A percentile compares a stretch with the other conserved stretches of the same genome.
Conservation (phyloP, 37 sponge, comb jelly and placozoan species). For the Dysidea cf. avara region DNA sequence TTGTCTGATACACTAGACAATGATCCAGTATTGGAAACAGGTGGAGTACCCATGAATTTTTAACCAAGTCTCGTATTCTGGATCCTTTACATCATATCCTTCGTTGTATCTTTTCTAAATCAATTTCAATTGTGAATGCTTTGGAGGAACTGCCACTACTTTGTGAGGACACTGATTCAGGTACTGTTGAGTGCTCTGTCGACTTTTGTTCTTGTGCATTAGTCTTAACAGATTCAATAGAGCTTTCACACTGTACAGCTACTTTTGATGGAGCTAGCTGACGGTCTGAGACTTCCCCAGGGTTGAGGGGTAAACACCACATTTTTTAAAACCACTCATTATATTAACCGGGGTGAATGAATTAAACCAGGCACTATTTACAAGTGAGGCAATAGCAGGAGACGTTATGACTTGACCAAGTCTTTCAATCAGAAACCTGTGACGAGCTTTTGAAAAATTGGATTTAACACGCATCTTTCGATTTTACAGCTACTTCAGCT, state of each 20-base stretch:
- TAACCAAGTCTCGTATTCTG: slow-evolving; percentile 41
- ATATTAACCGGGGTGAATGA: slow-evolving; percentile 53
- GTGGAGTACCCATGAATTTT: neutral
- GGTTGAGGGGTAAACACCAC: slow-evolving; percentile 23
- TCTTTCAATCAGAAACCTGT: slow-evolving; percentile 16
- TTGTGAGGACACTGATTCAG: no score
- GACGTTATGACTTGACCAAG: slow-evolving; percentile 57
- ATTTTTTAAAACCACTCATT: slow-evolving; percentile 62
- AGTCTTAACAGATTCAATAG: no score
- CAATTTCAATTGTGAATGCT: neutral
- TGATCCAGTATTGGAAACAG: no score
- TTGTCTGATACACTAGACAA: no score
- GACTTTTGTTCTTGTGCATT: no score
- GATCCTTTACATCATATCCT: slow-evolving; percentile 30
- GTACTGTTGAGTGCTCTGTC: no score
- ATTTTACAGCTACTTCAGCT: no score
- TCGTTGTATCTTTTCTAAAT: slow-evolving; percentile 29
- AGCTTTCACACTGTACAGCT: no score
- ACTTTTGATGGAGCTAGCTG: slow-evolving; percentile 60
- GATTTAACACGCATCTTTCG: no score
- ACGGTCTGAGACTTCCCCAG: slow-evolving; percentile 22
- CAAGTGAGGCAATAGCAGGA: slow-evolving; percentile 34
- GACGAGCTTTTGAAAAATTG: slow-evolving; percentile 2
- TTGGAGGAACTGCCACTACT: no score
- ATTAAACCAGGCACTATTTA: slow-evolving; percentile 28